Conservation (phyloP, 2,113 vertebrate genomes). For the Pygoscelis adeliae region DNA sequence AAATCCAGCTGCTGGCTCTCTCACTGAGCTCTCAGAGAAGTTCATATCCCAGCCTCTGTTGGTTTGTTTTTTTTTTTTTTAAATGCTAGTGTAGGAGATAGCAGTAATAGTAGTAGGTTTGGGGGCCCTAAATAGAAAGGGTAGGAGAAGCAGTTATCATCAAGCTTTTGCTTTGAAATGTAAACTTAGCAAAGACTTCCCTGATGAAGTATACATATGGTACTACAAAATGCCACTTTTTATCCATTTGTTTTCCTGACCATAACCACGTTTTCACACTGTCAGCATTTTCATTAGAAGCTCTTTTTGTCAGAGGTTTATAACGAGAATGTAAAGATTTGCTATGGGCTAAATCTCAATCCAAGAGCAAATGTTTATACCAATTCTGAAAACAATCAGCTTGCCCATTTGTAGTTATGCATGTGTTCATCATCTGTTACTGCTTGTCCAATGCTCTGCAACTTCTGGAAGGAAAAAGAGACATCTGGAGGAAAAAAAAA, state of each 20-base stretch:
- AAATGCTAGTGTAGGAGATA: background rate
- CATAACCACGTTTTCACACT: conserved; percentile 82
- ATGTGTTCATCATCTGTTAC: conserved; percentile 87
- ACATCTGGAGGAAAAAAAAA: conserved; percentile 79
- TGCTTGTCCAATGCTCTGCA: conserved; percentile 84
- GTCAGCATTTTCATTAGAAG: conserved; percentile 84
- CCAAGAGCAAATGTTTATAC: conserved; percentile 87
- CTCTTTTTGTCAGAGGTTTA: conserved; percentile 82
- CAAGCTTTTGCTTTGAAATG: conserved; percentile 69
- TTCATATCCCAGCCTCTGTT: conserved; percentile 3
- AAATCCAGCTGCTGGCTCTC: conserved; percentile 50
- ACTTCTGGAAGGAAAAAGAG: conserved; percentile 85
- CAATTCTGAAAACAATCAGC: conserved; percentile 86
- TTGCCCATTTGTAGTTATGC: conserved; percentile 85
- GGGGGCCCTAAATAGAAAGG: conserved; percentile 36
- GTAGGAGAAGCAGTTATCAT: conserved; percentile 68
- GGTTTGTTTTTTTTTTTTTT: background rate
- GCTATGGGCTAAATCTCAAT: conserved; percentile 85
- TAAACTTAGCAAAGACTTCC: conserved; percentile 72
- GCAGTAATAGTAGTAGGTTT: conserved; percentile 41
- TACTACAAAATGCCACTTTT: conserved; percentile 76
- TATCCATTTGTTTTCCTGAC: conserved; percentile 82
- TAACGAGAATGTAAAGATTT: conserved; percentile 84
- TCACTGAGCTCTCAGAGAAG: conserved; percentile 12
- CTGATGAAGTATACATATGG: conserved; percentile 77